Percentiles rank a stretch among this genome's conserved stretches.
Evolutionary conservation across 2,797 vertebrate species (phyloP).

Genomic region (Taenioides sp.): DNA sequence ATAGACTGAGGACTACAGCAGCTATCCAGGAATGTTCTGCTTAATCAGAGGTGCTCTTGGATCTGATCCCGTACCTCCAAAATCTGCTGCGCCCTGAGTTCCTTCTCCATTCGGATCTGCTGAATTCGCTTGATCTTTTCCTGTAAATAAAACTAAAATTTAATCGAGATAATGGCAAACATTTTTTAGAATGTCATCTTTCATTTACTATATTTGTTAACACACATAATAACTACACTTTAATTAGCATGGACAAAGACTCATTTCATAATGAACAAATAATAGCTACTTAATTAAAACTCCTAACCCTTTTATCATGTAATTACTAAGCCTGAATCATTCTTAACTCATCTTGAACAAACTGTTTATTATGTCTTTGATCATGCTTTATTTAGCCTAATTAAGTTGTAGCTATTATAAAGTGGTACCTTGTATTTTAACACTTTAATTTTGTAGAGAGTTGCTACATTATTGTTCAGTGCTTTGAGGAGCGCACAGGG

Average conservation of each 20-base stretch:
- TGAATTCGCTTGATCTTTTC: constrained; percentile 99
- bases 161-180: constrained; percentile 44
- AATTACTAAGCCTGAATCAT: no score
- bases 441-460: constrained; percentile 36
- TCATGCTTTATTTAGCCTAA: no score
- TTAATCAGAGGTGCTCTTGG: constrained; percentile 73
- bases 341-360: no score
- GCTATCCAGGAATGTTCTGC: constrained; percentile 77
- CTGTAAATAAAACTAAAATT: constrained; percentile 70
- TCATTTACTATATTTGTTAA: constrained; percentile 20
- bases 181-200: constrained; percentile 50
- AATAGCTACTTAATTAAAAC: no score
- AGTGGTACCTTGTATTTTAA: constrained; percentile 16
- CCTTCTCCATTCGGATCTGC: constrained; percentile 99
- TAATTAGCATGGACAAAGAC: no score
- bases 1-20: constrained; percentile 66
- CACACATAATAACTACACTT: no score
- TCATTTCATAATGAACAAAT: no score
- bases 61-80: constrained; percentile 89
- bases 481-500: constrained; percentile 31
- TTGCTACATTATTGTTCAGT: constrained; percentile 51
- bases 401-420: no score
- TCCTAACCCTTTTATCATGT: no score
- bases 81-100: constrained; percentile 97
- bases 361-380: no score